Evolutionary conservation across 2,113 vertebrate species (phyloP).

Genomic region (Colinus virginianus): DNA sequence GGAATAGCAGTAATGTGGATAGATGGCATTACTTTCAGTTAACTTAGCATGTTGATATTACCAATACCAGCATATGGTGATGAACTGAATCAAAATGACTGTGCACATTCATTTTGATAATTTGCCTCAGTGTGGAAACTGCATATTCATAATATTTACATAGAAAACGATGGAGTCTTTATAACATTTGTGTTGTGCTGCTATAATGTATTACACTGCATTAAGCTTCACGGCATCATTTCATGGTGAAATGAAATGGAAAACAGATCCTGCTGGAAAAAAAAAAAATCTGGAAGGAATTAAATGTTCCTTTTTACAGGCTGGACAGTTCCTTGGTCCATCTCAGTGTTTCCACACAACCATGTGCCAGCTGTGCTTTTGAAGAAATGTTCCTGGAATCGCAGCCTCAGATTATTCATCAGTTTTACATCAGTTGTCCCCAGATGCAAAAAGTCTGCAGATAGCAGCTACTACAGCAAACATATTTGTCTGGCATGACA

Average conservation of each 20-base stretch:
- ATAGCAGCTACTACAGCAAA: not conserved
- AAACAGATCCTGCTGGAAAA: not conserved
- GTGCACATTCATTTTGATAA: not conserved
- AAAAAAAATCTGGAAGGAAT: not conserved
- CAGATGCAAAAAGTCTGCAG: not conserved
- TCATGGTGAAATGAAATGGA: not conserved
- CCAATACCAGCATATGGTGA: not conserved
- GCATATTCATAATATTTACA: not conserved
- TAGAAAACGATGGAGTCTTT: not conserved
- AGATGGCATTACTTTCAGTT: not conserved
- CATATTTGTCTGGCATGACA: not conserved
- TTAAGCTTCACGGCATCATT: not conserved
- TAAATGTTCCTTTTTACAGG: not conserved
- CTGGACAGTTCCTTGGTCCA: not conserved
- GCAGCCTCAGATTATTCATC: not conserved
- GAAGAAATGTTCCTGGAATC: not conserved
- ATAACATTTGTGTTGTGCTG: not conserved
- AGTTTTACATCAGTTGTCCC: not conserved
- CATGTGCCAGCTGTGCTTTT: not conserved
- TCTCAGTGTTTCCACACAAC: not conserved
- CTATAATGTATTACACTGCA: not conserved
- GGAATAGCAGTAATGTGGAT: not conserved
- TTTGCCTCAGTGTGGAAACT: not conserved
- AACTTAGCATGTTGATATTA: not conserved
- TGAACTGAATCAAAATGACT: not conserved